A percentile compares a stretch with the other conserved stretches of the same genome.
phyloP scores from a whole-genome alignment of 2,113 vertebrate genomes.

The Phrynocephalus versicolor region DNA sequence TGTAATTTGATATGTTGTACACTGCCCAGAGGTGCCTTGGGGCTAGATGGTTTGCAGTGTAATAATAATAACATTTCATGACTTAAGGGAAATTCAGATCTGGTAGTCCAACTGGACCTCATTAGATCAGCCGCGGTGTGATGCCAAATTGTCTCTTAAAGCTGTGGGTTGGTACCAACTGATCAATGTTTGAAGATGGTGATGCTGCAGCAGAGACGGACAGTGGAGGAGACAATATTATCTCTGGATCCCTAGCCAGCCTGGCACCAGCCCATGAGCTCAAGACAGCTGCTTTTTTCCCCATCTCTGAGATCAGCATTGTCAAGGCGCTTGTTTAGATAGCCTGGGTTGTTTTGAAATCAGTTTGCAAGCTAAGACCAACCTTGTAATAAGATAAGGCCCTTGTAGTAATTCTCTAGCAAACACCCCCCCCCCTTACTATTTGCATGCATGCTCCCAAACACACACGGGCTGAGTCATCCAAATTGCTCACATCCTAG shows the following conservation, averaged over 20 bases:
- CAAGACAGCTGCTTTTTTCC: neutral
- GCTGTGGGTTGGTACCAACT: neutral
- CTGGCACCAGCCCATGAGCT: neutral
- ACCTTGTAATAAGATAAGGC: neutral
- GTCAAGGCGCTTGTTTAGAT: neutral
- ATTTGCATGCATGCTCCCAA: neutral
- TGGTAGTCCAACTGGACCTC: neutral
- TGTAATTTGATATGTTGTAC: no score
- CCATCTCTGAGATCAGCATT: neutral
- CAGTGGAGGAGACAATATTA: neutral
- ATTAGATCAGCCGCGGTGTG: neutral
- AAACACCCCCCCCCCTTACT: neutral
- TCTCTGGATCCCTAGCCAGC: neutral
- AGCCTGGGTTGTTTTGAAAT: neutral
- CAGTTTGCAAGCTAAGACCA: neutral
- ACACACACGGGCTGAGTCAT: neutral
- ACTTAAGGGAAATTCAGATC: no score
- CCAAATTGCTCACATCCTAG: neutral
- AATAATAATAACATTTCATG: no score
- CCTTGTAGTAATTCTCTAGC: neutral
- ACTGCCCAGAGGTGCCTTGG: no score
- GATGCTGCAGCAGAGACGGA: neutral
- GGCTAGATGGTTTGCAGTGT: no score
- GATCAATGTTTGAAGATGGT: neutral
- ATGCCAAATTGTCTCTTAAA: neutral